These are phyloP conservation scores for Mus caroli DNA, from an alignment of 2,797 vertebrate genomes.

Conservation along the genomic window DNA sequence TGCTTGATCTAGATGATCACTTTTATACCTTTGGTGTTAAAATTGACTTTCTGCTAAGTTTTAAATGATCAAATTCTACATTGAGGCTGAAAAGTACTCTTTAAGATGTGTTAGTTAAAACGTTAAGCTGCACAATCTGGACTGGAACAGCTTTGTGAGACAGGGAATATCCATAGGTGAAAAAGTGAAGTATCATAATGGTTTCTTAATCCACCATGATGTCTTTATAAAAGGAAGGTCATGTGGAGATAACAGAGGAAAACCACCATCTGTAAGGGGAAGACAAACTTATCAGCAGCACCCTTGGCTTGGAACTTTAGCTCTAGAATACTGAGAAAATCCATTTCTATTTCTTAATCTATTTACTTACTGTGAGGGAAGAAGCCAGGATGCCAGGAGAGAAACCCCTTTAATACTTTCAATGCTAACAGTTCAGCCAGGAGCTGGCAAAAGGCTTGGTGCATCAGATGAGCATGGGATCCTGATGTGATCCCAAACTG, in stretches of 20 bases:
- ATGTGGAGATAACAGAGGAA: neutral
- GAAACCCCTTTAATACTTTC: neutral
- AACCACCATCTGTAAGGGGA: neutral
- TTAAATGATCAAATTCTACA: neutral
- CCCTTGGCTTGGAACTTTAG: neutral
- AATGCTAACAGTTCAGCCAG: neutral
- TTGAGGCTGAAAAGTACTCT: neutral
- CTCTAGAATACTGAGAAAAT: neutral
- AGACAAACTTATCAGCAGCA: neutral
- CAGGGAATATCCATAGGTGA: neutral
- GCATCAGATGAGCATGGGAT: neutral
- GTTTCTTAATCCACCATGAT: neutral
- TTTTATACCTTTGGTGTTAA: neutral
- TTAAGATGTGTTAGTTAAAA: neutral
- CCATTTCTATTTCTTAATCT: neutral
- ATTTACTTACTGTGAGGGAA: neutral
- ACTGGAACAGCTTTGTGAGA: neutral
- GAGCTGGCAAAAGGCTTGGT: neutral
- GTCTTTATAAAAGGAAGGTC: neutral
- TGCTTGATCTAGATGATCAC: conserved; percentile 5
- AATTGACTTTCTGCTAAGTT: conserved; percentile 35
- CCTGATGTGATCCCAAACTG: neutral
- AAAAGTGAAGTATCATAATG: neutral
- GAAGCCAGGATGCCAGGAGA: neutral
- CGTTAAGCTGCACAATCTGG: neutral